phyloP scores from a whole-genome alignment of 2,113 vertebrate genomes.

The Chloroceryle aenea region DNA sequence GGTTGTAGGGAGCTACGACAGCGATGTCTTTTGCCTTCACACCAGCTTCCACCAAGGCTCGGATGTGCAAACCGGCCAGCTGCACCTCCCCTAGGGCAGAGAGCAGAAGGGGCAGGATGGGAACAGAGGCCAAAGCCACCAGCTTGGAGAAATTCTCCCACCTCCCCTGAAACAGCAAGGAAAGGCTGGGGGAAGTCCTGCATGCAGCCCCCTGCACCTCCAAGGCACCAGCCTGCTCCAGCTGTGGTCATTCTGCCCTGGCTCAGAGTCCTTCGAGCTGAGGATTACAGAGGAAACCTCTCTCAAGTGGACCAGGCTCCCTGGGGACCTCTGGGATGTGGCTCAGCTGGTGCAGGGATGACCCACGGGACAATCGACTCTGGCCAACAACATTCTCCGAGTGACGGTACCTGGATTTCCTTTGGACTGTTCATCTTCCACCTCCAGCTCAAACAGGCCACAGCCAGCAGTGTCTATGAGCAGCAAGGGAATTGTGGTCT shows the following conservation, averaged over 20 bases:
- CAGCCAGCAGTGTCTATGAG: conserved; percentile 93
- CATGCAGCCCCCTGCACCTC: neutral
- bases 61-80: conserved; percentile 86
- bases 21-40: conserved; percentile 87
- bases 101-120: neutral
- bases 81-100: conserved; percentile 87
- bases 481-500: conserved; percentile 84
- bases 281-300: neutral
- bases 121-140: neutral
- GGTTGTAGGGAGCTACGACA: conserved; percentile 93
- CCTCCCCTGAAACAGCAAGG: neutral
- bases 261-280: neutral
- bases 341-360: neutral
- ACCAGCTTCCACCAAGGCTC: conserved; percentile 87
- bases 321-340: neutral
- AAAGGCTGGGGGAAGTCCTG: neutral
- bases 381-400: fast-evolving
- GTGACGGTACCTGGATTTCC: conserved; percentile 85
- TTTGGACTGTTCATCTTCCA: conserved; percentile 88
- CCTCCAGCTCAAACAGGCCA: conserved; percentile 89
- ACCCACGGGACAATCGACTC: fast-evolving
- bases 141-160: neutral
- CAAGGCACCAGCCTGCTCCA: neutral
- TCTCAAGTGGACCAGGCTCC: neutral
- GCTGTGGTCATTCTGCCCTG: neutral